Base-by-base conservation (phyloP, 2,888 invertebrate species). In the Nezara viridula region DNA sequence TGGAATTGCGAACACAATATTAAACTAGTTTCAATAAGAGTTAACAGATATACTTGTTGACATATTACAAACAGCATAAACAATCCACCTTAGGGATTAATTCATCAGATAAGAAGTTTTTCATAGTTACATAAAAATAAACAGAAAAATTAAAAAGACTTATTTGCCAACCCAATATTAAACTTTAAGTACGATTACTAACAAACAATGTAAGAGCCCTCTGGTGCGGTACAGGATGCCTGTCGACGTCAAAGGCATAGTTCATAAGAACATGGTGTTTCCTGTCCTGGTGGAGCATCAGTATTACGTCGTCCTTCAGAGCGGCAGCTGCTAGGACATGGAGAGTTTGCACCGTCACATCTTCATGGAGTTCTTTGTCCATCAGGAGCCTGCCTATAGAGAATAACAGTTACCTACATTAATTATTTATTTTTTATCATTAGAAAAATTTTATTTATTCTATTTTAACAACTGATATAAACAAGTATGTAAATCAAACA, bases 211-310 rank as follows among this genome's bases (percentile, higher is more conserved):
- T 96, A 91, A 97, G 94, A 21, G 96, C 96, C 92, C 95, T 95
- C 93, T 98, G 98, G 92, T 98, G 97, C 86, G 95, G 95, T 0
- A 94, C 93, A 49, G 96, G 94, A 92, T 95, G 95, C 91, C 95
- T 94, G 93, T 98, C 98, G 91, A 98, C 95, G 92, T 95, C 95
- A 92, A 95, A 95, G 52, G 97, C 97, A 93, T 96, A 97, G 93
- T 97, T 96, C 96, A 98, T 97, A 91, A 98, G 94, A 91, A 97
- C 95, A 93, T 98, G 98, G 92, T 97, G 97, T 91, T 96, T 94
- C 90, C 98, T 94, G 93, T 98, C 98, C 94, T 98, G 98, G 93
- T 98, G 98, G 92, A 98, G 93, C 91, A 98, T 94, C 91, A 98
- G 95, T 92, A 98, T 96, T 89, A 98, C 96, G 93, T 98, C 98